Conservation (phyloP, 1,140 invertebrate genomes). For the Panagrolaimus sp. region DNA sequence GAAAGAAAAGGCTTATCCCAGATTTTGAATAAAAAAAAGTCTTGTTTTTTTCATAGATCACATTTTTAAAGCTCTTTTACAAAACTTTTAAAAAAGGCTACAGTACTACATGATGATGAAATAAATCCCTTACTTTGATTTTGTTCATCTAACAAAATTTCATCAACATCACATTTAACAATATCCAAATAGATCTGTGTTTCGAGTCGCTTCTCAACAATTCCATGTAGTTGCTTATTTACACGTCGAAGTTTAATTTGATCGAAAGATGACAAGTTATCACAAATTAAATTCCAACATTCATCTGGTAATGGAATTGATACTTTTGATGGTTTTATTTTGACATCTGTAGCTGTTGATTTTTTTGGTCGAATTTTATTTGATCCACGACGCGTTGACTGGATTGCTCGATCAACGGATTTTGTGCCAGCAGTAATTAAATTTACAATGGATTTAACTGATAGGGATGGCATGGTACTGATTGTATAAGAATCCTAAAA, state of each 20-base stretch:
- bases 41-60: no score
- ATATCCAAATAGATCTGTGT: slow-evolving; percentile 22
- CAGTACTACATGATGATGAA: no score
- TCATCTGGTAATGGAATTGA: background rate
- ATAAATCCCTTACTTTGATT: slow-evolving; percentile 4
- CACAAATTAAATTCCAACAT: slow-evolving; percentile 14
- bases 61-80: no score
- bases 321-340: background rate
- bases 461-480: background rate
- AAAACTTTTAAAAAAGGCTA: no score
- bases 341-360: background rate
- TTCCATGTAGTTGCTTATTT: slow-evolving; percentile 16
- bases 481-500: no score
- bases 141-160: background rate
- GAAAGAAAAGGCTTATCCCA: no score
- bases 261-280: slow-evolving; percentile 16
- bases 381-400: background rate
- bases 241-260: slow-evolving; percentile 18
- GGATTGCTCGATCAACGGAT: slow-evolving; percentile 11
- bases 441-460: slow-evolving; percentile 10
- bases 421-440: background rate
- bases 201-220: slow-evolving; percentile 15
- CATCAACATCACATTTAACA: slow-evolving; percentile 18
- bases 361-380: slow-evolving; percentile 1
- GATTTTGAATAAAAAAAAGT: no score